These are phyloP conservation scores for Malacosoma neustria DNA, from an alignment of 2,888 invertebrate genomes.

Conservation along the genomic window DNA sequence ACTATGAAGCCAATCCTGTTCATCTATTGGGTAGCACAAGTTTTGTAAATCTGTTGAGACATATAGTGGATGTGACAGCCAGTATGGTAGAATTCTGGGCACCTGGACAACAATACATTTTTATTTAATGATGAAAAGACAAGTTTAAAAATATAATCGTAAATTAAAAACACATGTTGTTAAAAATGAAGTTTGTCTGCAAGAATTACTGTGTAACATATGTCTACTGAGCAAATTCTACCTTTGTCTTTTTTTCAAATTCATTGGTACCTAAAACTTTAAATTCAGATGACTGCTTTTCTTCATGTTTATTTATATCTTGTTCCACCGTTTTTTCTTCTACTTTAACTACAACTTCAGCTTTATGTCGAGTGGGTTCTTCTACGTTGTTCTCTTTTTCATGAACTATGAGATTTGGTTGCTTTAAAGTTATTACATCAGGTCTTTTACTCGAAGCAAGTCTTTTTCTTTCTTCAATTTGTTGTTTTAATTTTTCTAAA, in stretches of 20 bases:
- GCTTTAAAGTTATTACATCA: slow-evolving; percentile 26
- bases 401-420: slow-evolving; percentile 13
- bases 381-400: slow-evolving; percentile 9
- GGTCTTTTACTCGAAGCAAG: slow-evolving; percentile 29
- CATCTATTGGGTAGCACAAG: slow-evolving; percentile 65
- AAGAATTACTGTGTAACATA: background rate
- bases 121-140: background rate
- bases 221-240: background rate
- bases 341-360: slow-evolving; percentile 11
- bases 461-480: slow-evolving; percentile 74
- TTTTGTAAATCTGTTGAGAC: slow-evolving; percentile 83
- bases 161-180: background rate
- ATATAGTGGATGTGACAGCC: slow-evolving; percentile 87
- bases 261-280: slow-evolving; percentile 80
- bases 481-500: slow-evolving; percentile 73
- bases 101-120: slow-evolving; percentile 61
- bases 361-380: slow-evolving; percentile 26
- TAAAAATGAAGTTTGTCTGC: background rate
- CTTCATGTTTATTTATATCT: slow-evolving; percentile 11
- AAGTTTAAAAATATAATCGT: background rate
- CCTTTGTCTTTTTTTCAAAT: slow-evolving; percentile 72
- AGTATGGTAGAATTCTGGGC: slow-evolving; percentile 86
- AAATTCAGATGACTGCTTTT: slow-evolving; percentile 54
- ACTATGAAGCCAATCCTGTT: slow-evolving; percentile 77
- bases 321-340: slow-evolving; percentile 4